A percentile compares a stretch with the other conserved stretches of the same genome.
phyloP scores from a whole-genome alignment of 2,888 invertebrate species.

The Hemaris fuciformis region DNA sequence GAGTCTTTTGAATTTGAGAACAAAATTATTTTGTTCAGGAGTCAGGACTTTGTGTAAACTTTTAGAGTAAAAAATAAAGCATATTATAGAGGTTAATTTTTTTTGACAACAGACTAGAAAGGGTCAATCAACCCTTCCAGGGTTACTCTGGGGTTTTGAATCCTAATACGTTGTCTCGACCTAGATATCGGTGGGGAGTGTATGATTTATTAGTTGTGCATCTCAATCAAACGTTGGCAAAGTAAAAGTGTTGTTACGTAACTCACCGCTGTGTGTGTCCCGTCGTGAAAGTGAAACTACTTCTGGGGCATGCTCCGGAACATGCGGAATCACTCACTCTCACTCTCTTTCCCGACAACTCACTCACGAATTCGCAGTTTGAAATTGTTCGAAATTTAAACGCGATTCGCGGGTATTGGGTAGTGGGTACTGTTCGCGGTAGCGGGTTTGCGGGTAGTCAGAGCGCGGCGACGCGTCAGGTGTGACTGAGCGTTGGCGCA shows the following conservation, averaged over 20 bases:
- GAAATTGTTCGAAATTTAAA: conserved; percentile 43
- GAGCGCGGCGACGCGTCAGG: conserved; percentile 48
- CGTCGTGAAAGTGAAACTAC: conserved; percentile 73
- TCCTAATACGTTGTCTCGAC: too few species aligned
- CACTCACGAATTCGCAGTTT: conserved; percentile 52
- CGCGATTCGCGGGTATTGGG: conserved; percentile 33
- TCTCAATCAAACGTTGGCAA: background rate
- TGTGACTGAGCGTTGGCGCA: conserved; percentile 51
- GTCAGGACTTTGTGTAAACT: too few species aligned
- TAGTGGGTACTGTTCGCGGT: conserved; percentile 21
- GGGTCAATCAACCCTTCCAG: too few species aligned
- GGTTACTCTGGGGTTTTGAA: too few species aligned
- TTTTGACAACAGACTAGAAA: too few species aligned
- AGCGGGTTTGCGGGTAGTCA: conserved; percentile 28
- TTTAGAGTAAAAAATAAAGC: too few species aligned
- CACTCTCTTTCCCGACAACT: conserved; percentile 64
- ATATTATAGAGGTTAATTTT: too few species aligned
- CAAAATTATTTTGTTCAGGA: too few species aligned
- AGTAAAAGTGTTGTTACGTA: conserved; percentile 12
- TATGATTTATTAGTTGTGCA: background rate
- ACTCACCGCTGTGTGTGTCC: conserved; percentile 68
- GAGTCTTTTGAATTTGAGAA: too few species aligned
- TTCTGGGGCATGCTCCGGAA: conserved; percentile 59
- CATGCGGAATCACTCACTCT: conserved; percentile 23
- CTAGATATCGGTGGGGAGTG: too few species aligned